A percentile compares a stretch with the other conserved stretches of the same genome.
These are phyloP conservation scores for Sterrhoptilus dennistouni DNA, from an alignment of 2,113 vertebrate species.

Conservation along the genomic window DNA sequence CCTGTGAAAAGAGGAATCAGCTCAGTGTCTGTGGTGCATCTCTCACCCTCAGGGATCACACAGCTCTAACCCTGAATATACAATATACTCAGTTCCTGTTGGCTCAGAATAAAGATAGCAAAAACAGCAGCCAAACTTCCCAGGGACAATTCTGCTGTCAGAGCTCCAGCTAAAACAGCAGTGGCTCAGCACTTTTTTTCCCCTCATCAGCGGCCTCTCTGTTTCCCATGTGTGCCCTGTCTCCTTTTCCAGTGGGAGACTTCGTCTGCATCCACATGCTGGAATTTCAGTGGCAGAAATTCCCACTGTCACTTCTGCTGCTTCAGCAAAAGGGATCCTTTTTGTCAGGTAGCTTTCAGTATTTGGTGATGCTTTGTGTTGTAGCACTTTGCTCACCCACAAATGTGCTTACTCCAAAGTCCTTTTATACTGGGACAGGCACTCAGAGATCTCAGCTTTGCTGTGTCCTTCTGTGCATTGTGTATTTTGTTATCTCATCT, in stretches of 20 bases:
- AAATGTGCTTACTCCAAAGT: background rate
- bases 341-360: background rate
- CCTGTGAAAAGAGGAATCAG: background rate
- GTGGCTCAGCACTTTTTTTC: constrained; percentile 10
- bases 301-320: background rate
- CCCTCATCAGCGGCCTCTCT: background rate
- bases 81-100: background rate
- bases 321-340: background rate
- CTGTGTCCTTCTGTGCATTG: background rate
- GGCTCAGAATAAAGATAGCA: constrained; percentile 46
- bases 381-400: background rate
- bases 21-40: background rate
- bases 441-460: background rate
- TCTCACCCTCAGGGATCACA: background rate
- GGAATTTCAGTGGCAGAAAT: background rate
- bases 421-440: background rate
- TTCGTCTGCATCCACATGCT: background rate
- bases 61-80: background rate
- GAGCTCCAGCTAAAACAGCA: constrained; percentile 34
- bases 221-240: background rate
- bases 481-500: background rate
- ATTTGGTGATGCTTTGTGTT: background rate
- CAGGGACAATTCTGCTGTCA: constrained; percentile 58
- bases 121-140: constrained; percentile 53
- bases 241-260: background rate